Conservation (phyloP, 2,888 invertebrate species). For the Platerodrilus igneus region DNA sequence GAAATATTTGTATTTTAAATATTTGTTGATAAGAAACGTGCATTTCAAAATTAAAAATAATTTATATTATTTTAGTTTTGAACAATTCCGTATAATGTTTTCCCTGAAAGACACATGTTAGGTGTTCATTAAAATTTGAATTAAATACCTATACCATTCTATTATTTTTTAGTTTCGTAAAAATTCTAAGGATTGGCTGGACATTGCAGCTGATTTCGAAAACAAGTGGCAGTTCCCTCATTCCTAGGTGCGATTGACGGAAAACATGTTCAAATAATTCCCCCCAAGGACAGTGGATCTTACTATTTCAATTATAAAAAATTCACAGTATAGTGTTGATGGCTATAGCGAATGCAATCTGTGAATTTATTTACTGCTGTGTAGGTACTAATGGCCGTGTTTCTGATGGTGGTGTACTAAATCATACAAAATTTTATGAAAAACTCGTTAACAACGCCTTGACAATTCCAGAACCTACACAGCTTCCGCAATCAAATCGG, state of each 20-base stretch:
- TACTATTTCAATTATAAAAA: background rate
- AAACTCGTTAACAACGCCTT: background rate
- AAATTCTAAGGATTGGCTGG: background rate
- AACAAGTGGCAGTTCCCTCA: background rate
- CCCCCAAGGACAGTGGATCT: background rate
- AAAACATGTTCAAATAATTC: conserved; percentile 1
- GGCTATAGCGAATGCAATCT: conserved; percentile 17
- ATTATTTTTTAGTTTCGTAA: background rate
- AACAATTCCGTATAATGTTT: no score
- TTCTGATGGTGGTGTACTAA: conserved; percentile 16
- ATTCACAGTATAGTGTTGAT: no score
- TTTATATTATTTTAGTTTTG: no score
- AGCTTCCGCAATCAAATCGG: no score
- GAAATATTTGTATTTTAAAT: no score
- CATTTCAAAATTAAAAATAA: no score
- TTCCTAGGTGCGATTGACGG: background rate
- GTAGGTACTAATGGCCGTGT: conserved; percentile 16
- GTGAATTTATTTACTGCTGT: conserved; percentile 16
- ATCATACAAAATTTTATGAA: conserved; percentile 15
- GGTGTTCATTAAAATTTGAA: no score
- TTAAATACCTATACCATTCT: no score
- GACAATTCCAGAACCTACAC: background rate
- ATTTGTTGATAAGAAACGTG: no score
- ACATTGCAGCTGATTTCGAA: conserved; percentile 1
- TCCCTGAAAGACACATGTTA: no score